A percentile compares a stretch with the other conserved stretches of the same genome.
These are phyloP conservation scores for Nasalis larvatus DNA, from an alignment of 2,113 vertebrate species.

Conservation along the genomic window DNA sequence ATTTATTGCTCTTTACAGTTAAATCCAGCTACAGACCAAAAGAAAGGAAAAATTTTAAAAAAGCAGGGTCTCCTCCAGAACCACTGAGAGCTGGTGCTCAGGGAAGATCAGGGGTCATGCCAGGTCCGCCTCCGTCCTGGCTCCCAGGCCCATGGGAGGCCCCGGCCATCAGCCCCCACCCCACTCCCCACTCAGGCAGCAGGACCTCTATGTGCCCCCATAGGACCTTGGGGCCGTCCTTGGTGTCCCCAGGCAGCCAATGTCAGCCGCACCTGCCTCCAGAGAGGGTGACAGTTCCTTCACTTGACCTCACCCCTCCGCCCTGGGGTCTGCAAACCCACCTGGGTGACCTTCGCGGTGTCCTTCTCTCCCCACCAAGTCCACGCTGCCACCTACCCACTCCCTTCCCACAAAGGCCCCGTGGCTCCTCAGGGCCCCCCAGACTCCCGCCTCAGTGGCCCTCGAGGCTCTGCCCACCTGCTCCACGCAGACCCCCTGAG, in stretches of 20 bases:
- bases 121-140: neutral
- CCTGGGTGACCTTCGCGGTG: neutral
- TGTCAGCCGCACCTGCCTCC: neutral
- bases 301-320: rapidly evolving
- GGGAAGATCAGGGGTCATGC: neutral
- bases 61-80: neutral
- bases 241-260: neutral
- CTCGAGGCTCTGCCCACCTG: neutral
- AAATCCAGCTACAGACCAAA: slow-evolving; percentile 48
- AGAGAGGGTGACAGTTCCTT: neutral
- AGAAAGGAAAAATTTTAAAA: neutral
- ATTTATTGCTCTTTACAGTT: slow-evolving; percentile 58
- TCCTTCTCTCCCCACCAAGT: neutral
- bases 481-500: neutral
- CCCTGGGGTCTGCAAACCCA: rapidly evolving
- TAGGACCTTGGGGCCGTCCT: rapidly evolving
- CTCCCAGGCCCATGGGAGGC: too few relatives aligned
- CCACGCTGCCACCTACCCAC: neutral
- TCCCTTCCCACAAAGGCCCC: too few relatives aligned
- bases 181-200: neutral
- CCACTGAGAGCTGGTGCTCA: rapidly evolving
- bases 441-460: too few relatives aligned
- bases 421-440: neutral
- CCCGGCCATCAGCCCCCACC: neutral
- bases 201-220: neutral